Conservation (phyloP, 2,113 vertebrate species). For the Chiloscyllium plagiosum region DNA sequence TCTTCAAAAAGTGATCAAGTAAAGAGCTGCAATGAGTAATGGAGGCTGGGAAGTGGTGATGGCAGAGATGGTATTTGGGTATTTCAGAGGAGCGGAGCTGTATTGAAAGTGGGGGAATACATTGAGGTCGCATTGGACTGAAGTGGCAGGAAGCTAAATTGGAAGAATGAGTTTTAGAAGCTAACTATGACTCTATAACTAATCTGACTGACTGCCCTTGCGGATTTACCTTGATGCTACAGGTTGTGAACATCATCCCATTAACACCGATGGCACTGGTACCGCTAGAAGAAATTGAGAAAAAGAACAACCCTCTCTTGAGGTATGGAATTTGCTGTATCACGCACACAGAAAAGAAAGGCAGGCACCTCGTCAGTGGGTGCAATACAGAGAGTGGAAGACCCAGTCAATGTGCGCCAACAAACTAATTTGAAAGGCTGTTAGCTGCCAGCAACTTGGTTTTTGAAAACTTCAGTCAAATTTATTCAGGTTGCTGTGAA, state of each 20-base stretch:
- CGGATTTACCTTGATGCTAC: neutral
- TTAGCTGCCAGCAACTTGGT: neutral
- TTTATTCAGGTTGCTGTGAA: neutral
- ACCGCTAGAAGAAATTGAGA: conserved; percentile 65
- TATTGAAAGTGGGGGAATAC: neutral
- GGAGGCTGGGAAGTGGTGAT: neutral
- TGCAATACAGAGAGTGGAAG: neutral
- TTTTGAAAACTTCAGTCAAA: neutral
- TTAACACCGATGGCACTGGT: conserved; percentile 72
- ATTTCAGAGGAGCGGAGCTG: neutral
- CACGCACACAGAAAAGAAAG: neutral
- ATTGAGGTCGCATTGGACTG: neutral
- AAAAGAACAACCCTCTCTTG: conserved; percentile 67
- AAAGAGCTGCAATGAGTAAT: neutral
- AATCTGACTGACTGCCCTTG: fast-evolving
- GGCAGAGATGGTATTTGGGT: neutral
- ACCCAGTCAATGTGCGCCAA: neutral
- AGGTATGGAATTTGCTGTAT: conserved; percentile 57
- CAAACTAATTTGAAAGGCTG: neutral
- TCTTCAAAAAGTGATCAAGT: neutral
- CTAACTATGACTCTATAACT: neutral
- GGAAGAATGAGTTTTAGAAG: neutral
- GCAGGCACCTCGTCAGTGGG: neutral
- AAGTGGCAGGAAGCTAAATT: neutral
- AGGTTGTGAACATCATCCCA: conserved; percentile 60